Evolutionary conservation across 2,888 invertebrate species (phyloP).

Genomic region (Latrodectus hesperus): DNA sequence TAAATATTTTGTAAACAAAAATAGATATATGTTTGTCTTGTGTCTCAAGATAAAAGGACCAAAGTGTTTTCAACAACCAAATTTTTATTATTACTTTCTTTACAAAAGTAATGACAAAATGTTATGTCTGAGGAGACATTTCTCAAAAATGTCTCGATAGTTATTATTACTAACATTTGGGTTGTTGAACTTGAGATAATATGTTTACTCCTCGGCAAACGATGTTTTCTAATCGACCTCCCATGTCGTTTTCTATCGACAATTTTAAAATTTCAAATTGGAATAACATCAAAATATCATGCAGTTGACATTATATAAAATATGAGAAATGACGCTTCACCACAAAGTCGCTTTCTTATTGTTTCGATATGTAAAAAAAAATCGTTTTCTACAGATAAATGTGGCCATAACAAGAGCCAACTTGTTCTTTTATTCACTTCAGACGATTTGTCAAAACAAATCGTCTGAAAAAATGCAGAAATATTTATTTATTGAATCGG

Average conservation of each 20-base stretch:
- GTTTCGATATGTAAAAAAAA: no score
- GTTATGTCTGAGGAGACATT: neutral
- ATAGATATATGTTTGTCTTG: no score
- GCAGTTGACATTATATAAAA: neutral
- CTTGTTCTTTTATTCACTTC: neutral
- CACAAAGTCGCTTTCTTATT: no score
- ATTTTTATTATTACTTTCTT: no score
- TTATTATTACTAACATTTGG: neutral
- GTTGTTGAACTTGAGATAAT: constrained; percentile 3
- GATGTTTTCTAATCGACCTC: neutral
- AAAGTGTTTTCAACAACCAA: no score
- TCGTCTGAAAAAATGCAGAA: neutral
- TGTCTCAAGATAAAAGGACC: no score
- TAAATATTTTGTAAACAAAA: no score
- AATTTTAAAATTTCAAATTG: neutral
- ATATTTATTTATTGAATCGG: neutral
- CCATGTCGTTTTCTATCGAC: neutral
- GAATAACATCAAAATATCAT: neutral
- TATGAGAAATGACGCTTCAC: no score
- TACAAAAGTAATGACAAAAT: no score
- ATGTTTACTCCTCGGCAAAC: neutral
- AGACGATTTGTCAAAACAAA: neutral
- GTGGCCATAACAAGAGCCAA: no score
- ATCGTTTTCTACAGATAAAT: no score
- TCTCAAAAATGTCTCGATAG: neutral